Conservation (phyloP, 2,113 vertebrate species). For the Motacilla alba region DNA sequence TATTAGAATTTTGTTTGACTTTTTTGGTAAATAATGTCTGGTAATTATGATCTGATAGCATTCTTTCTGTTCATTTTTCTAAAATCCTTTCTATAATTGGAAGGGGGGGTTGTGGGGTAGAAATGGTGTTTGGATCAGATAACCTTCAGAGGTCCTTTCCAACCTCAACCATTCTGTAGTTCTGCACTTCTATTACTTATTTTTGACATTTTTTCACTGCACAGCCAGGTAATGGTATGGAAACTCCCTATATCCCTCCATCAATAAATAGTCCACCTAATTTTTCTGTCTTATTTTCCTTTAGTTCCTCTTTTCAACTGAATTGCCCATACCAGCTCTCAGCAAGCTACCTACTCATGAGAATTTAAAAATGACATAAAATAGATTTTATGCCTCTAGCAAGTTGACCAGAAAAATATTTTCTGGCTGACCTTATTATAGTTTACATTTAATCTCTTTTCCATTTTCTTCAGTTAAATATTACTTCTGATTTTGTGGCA, state of each 20-base stretch:
- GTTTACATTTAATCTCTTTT: background rate
- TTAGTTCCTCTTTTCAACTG: background rate
- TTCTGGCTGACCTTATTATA: background rate
- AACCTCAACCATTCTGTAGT: background rate
- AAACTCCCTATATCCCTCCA: fast-evolving
- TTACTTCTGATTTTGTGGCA: background rate
- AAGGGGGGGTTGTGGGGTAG: fast-evolving
- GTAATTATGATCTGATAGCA: background rate
- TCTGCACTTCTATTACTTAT: background rate
- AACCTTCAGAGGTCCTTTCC: background rate
- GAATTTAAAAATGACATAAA: background rate
- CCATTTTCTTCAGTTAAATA: background rate
- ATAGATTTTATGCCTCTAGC: background rate
- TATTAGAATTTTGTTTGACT: background rate
- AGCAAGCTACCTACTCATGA: background rate
- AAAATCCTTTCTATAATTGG: background rate
- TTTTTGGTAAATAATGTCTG: background rate
- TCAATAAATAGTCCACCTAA: background rate
- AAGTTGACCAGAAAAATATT: background rate
- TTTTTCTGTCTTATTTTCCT: background rate
- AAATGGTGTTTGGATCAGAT: background rate
- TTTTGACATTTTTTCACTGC: background rate
- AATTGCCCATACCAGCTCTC: background rate
- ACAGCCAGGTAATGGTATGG: background rate
- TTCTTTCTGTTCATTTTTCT: background rate